Evolutionary conservation across 2,113 vertebrate species (phyloP), one percentile per base, ranked within the genome.

Genomic region (Saguinus imperator): DNA sequence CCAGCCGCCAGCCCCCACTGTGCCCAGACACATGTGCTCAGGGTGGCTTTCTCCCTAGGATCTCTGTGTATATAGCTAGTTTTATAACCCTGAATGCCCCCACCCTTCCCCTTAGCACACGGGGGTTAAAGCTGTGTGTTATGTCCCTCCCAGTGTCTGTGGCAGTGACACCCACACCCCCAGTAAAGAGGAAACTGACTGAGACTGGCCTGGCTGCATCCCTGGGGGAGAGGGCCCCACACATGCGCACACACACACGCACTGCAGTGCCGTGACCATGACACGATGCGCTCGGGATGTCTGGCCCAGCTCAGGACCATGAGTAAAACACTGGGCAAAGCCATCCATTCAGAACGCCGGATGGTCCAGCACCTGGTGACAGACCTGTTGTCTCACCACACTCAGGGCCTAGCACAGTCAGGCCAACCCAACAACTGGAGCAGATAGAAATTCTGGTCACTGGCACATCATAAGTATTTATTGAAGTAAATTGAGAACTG

Each of bases 381-480:
- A 35, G 55, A 5, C 37, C 10, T 43, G 64, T 25, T 8, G 27
- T 16, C 25, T 29, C 37, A 27, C 43, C 43, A 37, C 32, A 6
- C 64, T 32, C 18, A 0, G 79, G 61, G 11, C 25, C 3, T 4
- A 2, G 76, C 40, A 17, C 43, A 11, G 52, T 73, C 75, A 8
- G 4, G n/a, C 94, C 66, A 0, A 0, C 12, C 68, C 64, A 81
- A 48, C 29, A 20, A 0, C n/a, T 0, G 13, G 68, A 50, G 32
- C 95, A 85, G 80, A 87, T 57, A 93, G 86, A 73, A 48, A 86
- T 68, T 68, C 66, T n/a, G 50, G 48, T 81, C 96, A 81, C 94
- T 96, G 97, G 95, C 94, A 96, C 87, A 5, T 97, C 21, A 2
- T 96, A 97, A 92, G 57, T 90, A 88, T 98, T 98, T 97, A 98